Base-by-base conservation (phyloP, 1,140 invertebrate species). In the Sitodiplosis mosellana region DNA sequence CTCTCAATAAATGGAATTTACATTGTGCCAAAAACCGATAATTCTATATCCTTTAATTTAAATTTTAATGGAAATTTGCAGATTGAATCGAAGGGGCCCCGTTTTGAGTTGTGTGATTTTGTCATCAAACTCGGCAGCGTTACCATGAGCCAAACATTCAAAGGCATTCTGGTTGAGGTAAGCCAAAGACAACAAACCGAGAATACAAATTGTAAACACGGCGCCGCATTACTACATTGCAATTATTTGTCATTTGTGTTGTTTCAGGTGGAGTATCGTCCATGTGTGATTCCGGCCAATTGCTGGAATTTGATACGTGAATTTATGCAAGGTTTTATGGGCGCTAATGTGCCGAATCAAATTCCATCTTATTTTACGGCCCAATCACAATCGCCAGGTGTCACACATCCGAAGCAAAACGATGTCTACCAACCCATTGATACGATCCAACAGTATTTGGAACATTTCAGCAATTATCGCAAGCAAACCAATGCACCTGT, bases 41-140 rank as follows among this genome's bases (percentile, higher is more conserved):
- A 27, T 27, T 27, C 4, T 5, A 27, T 27, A 27, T 27, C 36
- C 17, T 38, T 38, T 38, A 3, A 3, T 38, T 38, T 38, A n/a
- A 6, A 38, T n/a, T 38, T 5, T n/a, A 38, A 38, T 17, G 3
- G 5, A 6, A 38, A n/a, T 38, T 4, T 38, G 1, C 34, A 45
- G 59, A 80, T 90, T 48, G 93, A 96, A 65, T 84, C 85, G 1
- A 92, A 93, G 64, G 93, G 92, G 1, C 83, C 86, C 1, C 71
- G 88, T 44, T 96, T 89, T 66, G 87, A 94, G 65, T 74, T 93
- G 21, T 85, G 81, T 1, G 93, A 98, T 63, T 97, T 98, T 66
- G 78, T 88, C 53, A 81, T 96, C 4, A 96, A 96, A 67, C 70
- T 96, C 2, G 92, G 92, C 20, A 87, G 80, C 43, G 90, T 96